phyloP scores from a whole-genome alignment of 2,888 invertebrate species.

The Neoascia interrupta region DNA sequence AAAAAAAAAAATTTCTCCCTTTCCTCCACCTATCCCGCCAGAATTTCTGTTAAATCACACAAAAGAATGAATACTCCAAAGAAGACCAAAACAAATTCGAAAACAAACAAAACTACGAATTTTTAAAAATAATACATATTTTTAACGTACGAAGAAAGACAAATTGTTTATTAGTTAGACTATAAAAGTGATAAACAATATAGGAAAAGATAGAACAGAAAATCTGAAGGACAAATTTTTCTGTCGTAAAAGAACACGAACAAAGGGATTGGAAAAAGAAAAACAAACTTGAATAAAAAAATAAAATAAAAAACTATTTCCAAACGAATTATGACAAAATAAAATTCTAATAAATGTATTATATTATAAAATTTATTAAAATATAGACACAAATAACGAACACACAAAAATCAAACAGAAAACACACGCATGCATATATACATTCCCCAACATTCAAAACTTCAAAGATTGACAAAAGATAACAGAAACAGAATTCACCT shows the following conservation, averaged over 20 bases:
- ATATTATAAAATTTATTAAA: conserved; percentile 47
- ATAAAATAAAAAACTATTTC: conserved; percentile 25
- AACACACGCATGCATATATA: conserved; percentile 16
- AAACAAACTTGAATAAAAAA: conserved; percentile 12
- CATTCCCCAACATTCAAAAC: conserved; percentile 36
- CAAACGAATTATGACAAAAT: conserved; percentile 34
- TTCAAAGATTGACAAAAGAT: conserved; percentile 21
- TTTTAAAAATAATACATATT: conserved; percentile 40
- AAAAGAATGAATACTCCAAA: conserved; percentile 38
- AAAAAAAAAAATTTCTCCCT: conserved; percentile 14
- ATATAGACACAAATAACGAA: not conserved
- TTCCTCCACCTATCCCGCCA: conserved; percentile 29
- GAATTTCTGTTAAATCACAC: not conserved
- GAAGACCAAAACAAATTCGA: conserved; percentile 60
- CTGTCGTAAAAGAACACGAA: conserved; percentile 8
- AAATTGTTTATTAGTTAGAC: conserved; percentile 61
- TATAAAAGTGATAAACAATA: conserved; percentile 45
- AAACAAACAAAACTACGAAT: conserved; percentile 46
- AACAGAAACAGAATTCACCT: conserved; percentile 56
- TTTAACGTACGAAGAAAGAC: conserved; percentile 43
- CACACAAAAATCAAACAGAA: conserved; percentile 9
- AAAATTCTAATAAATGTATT: conserved; percentile 57
- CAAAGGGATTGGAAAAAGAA: conserved; percentile 17
- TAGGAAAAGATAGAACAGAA: conserved; percentile 4
- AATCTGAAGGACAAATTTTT: not conserved